phyloP scores from a whole-genome alignment of 2,797 vertebrate species.

The Hipposideros larvatus region DNA sequence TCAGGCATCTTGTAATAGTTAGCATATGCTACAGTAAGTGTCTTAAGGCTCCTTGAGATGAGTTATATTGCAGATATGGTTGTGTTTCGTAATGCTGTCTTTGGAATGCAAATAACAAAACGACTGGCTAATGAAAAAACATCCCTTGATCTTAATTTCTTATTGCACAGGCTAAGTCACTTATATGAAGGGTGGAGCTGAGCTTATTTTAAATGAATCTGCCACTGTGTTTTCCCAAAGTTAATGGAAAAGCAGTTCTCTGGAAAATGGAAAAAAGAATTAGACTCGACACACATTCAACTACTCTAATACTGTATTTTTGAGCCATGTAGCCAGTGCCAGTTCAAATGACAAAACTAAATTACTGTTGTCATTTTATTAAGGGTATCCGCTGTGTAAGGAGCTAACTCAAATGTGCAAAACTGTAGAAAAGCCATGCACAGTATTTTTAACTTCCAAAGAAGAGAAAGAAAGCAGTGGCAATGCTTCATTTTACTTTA shows the following conservation, averaged over 20 bases:
- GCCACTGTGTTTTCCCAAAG: conserved; percentile 98
- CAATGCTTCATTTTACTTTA: conserved; percentile 92
- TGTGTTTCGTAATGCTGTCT: conserved; percentile 91
- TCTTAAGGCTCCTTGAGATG: conserved; percentile 94
- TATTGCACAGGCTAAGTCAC: conserved; percentile 95
- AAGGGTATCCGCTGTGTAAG: conserved; percentile 98
- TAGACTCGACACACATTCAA: conserved; percentile 98
- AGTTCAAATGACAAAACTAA: conserved; percentile 99
- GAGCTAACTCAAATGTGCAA: conserved; percentile 96
- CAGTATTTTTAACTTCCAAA: conserved; percentile 92
- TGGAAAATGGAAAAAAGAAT: conserved; percentile 99
- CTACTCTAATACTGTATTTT: conserved; percentile 99
- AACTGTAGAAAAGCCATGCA: conserved; percentile 94
- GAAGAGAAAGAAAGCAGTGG: conserved; percentile 89
- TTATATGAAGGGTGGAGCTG: conserved; percentile 97
- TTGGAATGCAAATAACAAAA: conserved; percentile 97
- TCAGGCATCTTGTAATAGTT: conserved; percentile 97
- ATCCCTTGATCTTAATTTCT: conserved; percentile 99
- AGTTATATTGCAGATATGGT: conserved; percentile 94
- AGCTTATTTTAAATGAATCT: conserved; percentile 99
- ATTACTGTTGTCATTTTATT: conserved; percentile 99
- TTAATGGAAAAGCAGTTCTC: conserved; percentile 99
- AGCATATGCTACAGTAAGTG: conserved; percentile 96
- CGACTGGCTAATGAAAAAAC: conserved; percentile 97
- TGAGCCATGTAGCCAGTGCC: conserved; percentile 96